Conservation (phyloP, 2,797 vertebrate species). For the Choloepus didactylus region DNA sequence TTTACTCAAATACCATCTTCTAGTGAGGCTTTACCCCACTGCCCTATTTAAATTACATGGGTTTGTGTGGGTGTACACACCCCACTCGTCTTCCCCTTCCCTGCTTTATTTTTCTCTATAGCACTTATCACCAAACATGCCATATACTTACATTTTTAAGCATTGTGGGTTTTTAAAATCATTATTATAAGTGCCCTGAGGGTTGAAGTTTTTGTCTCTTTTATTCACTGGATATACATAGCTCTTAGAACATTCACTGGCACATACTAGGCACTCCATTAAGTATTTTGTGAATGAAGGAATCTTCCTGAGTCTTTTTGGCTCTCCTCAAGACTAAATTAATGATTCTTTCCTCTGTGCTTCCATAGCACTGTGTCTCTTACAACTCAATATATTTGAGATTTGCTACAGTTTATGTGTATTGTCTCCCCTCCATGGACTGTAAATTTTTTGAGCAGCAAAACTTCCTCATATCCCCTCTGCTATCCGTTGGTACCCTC, state of each 20-base stretch:
- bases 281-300: background rate
- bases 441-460: background rate
- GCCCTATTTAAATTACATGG: background rate
- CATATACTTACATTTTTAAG: background rate
- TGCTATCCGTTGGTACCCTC: background rate
- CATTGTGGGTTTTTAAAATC: background rate
- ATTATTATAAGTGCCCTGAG: background rate
- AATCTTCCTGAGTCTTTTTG: background rate
- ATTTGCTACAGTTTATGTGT: background rate
- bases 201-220: background rate
- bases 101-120: slow-evolving; percentile 25
- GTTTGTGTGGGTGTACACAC: too few species aligned
- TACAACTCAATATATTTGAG: background rate
- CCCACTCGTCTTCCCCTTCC: background rate
- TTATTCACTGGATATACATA: background rate
- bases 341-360: background rate
- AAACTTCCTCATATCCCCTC: background rate
- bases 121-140: background rate
- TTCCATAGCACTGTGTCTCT: background rate
- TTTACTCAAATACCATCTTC: background rate
- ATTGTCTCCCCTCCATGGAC: background rate
- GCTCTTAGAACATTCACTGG: background rate
- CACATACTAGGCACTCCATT: background rate
- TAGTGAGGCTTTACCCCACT: background rate
- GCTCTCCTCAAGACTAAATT: background rate